These are phyloP conservation scores for Microtus pennsylvanicus DNA, from an alignment of 2,113 vertebrate genomes.

Conservation along the genomic window DNA sequence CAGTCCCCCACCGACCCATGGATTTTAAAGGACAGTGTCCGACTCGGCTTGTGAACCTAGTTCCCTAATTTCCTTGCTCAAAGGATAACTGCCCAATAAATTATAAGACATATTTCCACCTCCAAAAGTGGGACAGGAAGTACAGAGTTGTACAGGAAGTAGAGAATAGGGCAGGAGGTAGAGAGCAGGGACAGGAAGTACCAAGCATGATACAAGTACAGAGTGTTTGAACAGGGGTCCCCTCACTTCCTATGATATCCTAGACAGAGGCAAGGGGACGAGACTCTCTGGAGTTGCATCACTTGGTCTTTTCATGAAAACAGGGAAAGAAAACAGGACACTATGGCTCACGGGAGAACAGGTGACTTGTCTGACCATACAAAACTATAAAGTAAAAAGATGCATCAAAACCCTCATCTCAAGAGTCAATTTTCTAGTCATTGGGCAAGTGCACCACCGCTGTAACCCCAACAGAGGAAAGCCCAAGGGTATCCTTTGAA, in stretches of 20 bases:
- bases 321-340: background rate
- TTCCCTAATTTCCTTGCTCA: background rate
- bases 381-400: background rate
- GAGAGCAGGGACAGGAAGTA: background rate
- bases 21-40: background rate
- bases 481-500: background rate
- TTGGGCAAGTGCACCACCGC: background rate
- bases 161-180: background rate
- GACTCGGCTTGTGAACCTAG: accelerated
- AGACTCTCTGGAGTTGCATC: accelerated
- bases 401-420: background rate
- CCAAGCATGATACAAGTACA: background rate
- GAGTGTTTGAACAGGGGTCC: background rate
- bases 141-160: background rate
- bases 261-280: background rate
- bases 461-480: background rate
- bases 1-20: background rate
- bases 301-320: background rate
- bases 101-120: background rate
- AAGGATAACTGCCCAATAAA: background rate
- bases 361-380: background rate
- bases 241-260: background rate
- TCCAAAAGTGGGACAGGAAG: background rate
- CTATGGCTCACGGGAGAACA: background rate
- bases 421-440: background rate